phyloP scores from a whole-genome alignment of 2,888 invertebrate genomes.

The Drosophila borborema region DNA sequence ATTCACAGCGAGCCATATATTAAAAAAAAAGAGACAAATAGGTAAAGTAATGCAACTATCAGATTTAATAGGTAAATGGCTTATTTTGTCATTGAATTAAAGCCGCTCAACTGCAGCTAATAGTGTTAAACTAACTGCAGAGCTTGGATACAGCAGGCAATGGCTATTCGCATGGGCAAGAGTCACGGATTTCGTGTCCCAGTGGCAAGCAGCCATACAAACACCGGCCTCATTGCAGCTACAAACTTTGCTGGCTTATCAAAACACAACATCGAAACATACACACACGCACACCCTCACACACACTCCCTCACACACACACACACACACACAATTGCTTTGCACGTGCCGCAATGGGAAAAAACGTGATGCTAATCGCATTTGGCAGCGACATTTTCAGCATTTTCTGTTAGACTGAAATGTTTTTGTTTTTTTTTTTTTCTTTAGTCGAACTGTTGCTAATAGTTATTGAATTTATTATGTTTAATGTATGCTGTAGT shows the following conservation, averaged over 20 bases:
- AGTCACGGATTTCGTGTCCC: slow-evolving; percentile 13
- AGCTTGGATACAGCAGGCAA: slow-evolving; percentile 10
- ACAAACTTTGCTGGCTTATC: slow-evolving; percentile 63
- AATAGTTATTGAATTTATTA: slow-evolving; percentile 28
- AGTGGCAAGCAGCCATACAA: slow-evolving; percentile 52
- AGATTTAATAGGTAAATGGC: slow-evolving; percentile 24
- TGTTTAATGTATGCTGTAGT: slow-evolving; percentile 26
- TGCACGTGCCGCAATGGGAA: slow-evolving; percentile 55
- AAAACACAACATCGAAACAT: slow-evolving; percentile 62
- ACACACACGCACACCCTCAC: slow-evolving; percentile 15
- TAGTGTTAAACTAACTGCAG: slow-evolving; percentile 20
- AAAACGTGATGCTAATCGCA: slow-evolving; percentile 69
- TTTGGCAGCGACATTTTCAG: slow-evolving; percentile 52
- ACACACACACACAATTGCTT: background rate
- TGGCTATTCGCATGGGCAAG: slow-evolving; percentile 25
- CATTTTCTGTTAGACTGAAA: slow-evolving; percentile 13
- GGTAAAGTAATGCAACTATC: background rate
- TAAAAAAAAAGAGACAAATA: background rate
- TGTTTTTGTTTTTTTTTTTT: slow-evolving; percentile 10
- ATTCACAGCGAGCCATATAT: background rate
- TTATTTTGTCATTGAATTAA: slow-evolving; percentile 31
- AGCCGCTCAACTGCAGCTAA: slow-evolving; percentile 27
- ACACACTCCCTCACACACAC: slow-evolving; percentile 6
- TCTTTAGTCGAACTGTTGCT: slow-evolving; percentile 11
- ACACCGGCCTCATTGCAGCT: slow-evolving; percentile 59